Evolutionary conservation across 2,888 invertebrate genomes (phyloP).

Genomic region (Drosophila planitibia): DNA sequence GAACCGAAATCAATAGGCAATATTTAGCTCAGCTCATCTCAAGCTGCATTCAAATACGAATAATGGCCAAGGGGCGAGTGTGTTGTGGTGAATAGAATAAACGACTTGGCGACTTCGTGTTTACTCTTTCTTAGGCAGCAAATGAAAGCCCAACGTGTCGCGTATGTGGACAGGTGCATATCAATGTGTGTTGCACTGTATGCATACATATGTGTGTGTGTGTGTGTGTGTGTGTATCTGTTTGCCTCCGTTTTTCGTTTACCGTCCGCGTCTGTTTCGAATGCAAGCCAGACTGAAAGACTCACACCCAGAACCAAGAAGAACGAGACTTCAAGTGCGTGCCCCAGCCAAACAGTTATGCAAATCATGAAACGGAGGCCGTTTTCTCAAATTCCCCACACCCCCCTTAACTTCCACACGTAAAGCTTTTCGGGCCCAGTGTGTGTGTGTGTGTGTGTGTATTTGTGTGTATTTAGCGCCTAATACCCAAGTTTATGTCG

Average conservation of each 20-base stretch:
- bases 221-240: slow-evolving; percentile 38
- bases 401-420: neutral
- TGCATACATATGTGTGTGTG: slow-evolving; percentile 27
- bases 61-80: slow-evolving; percentile 15
- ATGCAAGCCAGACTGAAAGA: slow-evolving; percentile 50
- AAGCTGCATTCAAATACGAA: neutral
- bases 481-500: slow-evolving; percentile 78
- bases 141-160: slow-evolving; percentile 71
- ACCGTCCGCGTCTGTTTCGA: slow-evolving; percentile 56
- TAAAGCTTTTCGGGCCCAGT: slow-evolving; percentile 32
- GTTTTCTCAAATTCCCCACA: slow-evolving; percentile 17
- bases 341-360: slow-evolving; percentile 73
- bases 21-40: neutral
- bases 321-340: slow-evolving; percentile 55
- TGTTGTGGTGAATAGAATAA: slow-evolving; percentile 36
- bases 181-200: slow-evolving; percentile 39
- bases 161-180: slow-evolving; percentile 73
- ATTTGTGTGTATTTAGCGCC: slow-evolving; percentile 73
- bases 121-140: slow-evolving; percentile 67
- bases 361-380: slow-evolving; percentile 65
- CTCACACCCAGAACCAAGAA: slow-evolving; percentile 36
- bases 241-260: slow-evolving; percentile 68
- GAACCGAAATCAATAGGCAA: neutral
- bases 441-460: slow-evolving; percentile 15
- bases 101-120: slow-evolving; percentile 49